These are phyloP conservation scores for Exephanes ischioxanthus DNA, from an alignment of 2,888 invertebrate species.

Conservation along the genomic window DNA sequence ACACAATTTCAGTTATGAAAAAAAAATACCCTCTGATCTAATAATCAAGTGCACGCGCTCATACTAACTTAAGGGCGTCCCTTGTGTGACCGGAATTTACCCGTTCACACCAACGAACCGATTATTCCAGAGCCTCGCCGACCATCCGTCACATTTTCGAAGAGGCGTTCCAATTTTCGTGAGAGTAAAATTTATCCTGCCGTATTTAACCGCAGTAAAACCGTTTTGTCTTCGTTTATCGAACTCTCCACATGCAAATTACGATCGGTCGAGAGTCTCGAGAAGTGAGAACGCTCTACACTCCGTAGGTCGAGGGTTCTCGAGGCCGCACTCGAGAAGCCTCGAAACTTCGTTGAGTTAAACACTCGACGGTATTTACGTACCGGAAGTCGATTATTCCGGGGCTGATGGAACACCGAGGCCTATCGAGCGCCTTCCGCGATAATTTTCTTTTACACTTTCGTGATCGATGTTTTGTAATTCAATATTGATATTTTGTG, in stretches of 20 bases:
- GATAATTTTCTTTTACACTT: slow-evolving; percentile 5
- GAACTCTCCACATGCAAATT: slow-evolving; percentile 26
- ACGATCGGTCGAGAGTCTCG: slow-evolving; percentile 31
- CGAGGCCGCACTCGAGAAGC: slow-evolving; percentile 16
- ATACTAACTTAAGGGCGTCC: not conserved
- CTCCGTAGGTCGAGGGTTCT: slow-evolving; percentile 38
- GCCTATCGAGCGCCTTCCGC: not conserved
- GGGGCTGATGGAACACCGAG: slow-evolving; percentile 7
- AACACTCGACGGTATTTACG: slow-evolving; percentile 27
- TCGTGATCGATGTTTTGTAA: slow-evolving; percentile 1
- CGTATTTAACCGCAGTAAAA: not conserved
- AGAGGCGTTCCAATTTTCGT: not conserved
- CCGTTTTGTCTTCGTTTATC: slow-evolving; percentile 25
- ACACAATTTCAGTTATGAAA: not conserved
- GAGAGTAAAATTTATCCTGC: not conserved
- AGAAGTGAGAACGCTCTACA: slow-evolving; percentile 32
- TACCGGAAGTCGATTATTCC: slow-evolving; percentile 45
- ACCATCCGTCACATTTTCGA: not conserved
- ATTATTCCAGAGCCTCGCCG: not conserved
- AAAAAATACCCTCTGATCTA: not conserved
- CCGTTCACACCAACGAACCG: not conserved
- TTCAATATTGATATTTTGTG: slow-evolving; percentile 1
- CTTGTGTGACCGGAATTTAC: not conserved
- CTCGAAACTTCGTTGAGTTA: slow-evolving; percentile 33
- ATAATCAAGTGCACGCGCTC: not conserved